Conservation (phyloP, 2,888 invertebrate species). For the Zaprionus lineosus region DNA sequence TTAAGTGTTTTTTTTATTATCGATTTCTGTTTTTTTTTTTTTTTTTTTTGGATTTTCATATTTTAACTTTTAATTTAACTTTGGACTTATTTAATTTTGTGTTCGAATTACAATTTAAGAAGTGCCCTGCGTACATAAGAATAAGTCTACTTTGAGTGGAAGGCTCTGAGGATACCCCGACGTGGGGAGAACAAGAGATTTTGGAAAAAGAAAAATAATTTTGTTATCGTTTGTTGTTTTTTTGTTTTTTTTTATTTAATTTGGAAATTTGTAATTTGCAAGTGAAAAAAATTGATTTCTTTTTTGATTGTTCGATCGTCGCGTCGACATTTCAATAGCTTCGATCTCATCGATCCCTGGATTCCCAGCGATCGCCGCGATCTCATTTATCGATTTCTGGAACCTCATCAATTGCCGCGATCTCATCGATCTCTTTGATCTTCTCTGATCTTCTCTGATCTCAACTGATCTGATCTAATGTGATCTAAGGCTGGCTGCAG, state of each 20-base stretch:
- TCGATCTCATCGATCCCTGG: constrained; percentile 4
- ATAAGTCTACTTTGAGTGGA: constrained; percentile 4
- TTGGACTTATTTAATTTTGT: constrained; percentile 67
- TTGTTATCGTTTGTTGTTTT: too few relatives aligned
- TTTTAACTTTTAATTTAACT: constrained; percentile 62
- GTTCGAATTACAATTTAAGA: constrained; percentile 15
- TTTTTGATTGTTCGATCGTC: constrained; percentile 54
- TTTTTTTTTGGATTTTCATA: constrained; percentile 22
- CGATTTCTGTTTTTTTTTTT: too few relatives aligned
- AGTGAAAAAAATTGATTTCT: constrained; percentile 75
- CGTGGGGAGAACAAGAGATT: constrained; percentile 5
- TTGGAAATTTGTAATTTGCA: not conserved
- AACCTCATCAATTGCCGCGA: too few relatives aligned
- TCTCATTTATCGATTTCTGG: too few relatives aligned
- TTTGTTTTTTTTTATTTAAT: not conserved
- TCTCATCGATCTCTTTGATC: not conserved
- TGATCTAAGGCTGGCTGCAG: constrained; percentile 13
- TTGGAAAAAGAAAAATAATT: constrained; percentile 28
- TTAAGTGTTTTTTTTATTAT: too few relatives aligned
- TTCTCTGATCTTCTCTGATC: constrained; percentile 1
- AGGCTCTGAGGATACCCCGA: constrained; percentile 5
- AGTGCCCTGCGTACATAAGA: constrained; percentile 20
- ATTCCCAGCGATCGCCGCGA: too few relatives aligned
- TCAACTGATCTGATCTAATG: not conserved
- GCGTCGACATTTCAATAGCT: constrained; percentile 20